A percentile compares a stretch with the other conserved stretches of the same genome.
Evolutionary conservation across 2,888 invertebrate species (phyloP).

Genomic region (Drosophila robusta): DNA sequence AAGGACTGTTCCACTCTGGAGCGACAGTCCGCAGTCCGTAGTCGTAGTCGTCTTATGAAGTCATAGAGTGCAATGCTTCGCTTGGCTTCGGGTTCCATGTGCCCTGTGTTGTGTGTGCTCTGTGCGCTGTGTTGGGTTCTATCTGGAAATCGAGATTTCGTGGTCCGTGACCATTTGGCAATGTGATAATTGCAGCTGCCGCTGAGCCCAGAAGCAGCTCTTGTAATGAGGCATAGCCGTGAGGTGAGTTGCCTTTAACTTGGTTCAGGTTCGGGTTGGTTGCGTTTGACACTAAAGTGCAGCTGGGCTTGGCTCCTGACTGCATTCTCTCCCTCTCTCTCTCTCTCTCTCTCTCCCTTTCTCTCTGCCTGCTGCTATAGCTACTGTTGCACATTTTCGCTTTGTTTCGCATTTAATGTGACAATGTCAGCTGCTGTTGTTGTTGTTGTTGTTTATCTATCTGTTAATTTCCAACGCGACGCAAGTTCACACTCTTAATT

Average conservation of each 20-base stretch:
- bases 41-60: conserved; percentile 56
- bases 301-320: conserved; percentile 72
- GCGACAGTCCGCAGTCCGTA: neutral
- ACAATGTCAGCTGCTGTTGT: conserved; percentile 65
- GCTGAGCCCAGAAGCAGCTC: conserved; percentile 41
- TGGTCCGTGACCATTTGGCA: conserved; percentile 83
- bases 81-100: conserved; percentile 33
- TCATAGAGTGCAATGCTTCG: conserved; percentile 52
- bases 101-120: neutral
- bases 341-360: conserved; percentile 13
- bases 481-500: conserved; percentile 81
- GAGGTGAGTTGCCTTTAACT: conserved; percentile 34
- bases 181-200: conserved; percentile 80
- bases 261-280: conserved; percentile 33
- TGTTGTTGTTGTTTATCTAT: conserved; percentile 57
- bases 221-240: conserved; percentile 66
- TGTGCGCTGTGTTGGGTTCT: conserved; percentile 28
- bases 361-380: conserved; percentile 25
- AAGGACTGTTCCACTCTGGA: conserved; percentile 4
- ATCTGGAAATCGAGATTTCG: conserved; percentile 80
- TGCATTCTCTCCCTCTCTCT: conserved; percentile 19
- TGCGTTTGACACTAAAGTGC: conserved; percentile 70
- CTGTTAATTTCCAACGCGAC: conserved; percentile 70
- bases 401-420: conserved; percentile 78
- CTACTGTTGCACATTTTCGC: conserved; percentile 73